These are phyloP conservation scores for Adelges cooleyi DNA, from an alignment of 1,140 invertebrate species.

Conservation along the genomic window DNA sequence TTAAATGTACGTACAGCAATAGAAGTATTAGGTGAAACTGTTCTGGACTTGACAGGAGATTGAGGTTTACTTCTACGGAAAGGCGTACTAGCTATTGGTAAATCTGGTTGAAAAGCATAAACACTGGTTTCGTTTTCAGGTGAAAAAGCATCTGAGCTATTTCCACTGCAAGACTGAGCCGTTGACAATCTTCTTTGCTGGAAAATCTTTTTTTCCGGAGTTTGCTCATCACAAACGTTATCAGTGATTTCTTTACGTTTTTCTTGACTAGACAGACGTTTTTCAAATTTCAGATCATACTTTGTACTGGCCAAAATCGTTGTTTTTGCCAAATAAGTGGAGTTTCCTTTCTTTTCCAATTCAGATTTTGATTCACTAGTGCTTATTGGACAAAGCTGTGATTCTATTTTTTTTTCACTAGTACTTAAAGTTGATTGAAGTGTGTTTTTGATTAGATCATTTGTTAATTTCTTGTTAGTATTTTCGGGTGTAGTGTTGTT, in stretches of 20 bases:
- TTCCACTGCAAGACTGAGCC: not conserved
- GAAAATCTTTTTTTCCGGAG: slow-evolving; percentile 35
- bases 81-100: slow-evolving; percentile 43
- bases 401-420: not conserved
- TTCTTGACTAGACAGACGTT: not conserved
- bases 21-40: slow-evolving; percentile 17
- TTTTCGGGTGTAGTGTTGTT: no score
- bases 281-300: slow-evolving; percentile 23
- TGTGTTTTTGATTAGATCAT: not conserved
- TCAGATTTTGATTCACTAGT: not conserved
- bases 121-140: slow-evolving; percentile 57
- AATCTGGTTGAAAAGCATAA: slow-evolving; percentile 54
- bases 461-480: no score
- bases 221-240: not conserved
- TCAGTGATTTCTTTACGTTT: not conserved
- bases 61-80: slow-evolving; percentile 41
- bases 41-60: slow-evolving; percentile 8
- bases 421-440: not conserved
- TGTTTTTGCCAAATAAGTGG: not conserved
- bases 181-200: slow-evolving; percentile 37
- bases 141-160: slow-evolving; percentile 47
- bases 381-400: not conserved
- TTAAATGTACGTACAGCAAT: slow-evolving; percentile 4
- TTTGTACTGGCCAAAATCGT: not conserved
- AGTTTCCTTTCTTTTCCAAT: not conserved